Evolutionary conservation across 2,797 vertebrate species (phyloP).

Genomic region (Neomorphus geoffroyi): DNA sequence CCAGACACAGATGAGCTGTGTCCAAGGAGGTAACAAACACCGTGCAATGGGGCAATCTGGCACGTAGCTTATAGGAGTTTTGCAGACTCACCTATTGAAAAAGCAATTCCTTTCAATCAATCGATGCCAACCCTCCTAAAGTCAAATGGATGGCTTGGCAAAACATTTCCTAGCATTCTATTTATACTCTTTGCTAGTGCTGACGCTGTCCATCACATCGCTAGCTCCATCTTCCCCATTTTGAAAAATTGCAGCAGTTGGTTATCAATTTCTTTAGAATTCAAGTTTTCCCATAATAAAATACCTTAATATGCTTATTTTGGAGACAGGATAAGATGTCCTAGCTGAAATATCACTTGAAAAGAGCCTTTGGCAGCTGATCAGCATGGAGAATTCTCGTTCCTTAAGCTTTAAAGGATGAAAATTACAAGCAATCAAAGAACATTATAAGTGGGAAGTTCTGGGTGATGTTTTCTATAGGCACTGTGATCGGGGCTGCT

Average conservation of each 20-base stretch:
- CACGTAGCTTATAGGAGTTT: not conserved
- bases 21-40: not conserved
- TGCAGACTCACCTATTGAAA: not conserved
- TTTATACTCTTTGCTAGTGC: not conserved
- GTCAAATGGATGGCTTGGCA: not conserved
- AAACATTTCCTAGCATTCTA: not conserved
- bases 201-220: not conserved
- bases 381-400: not conserved
- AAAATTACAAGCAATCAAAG: slow-evolving; percentile 27
- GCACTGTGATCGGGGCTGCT: not conserved
- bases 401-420: not conserved
- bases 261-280: not conserved
- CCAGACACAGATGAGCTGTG: not conserved
- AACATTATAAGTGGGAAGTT: not conserved
- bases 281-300: not conserved
- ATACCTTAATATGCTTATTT: not conserved
- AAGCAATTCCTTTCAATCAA: slow-evolving; percentile 1
- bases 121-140: not conserved
- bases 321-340: not conserved
- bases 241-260: not conserved
- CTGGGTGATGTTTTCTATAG: not conserved
- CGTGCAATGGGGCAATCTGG: not conserved
- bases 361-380: not conserved
- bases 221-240: not conserved
- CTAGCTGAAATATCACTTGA: not conserved